A percentile compares a stretch with the other conserved stretches of the same genome.
phyloP scores from a whole-genome alignment of 2,888 invertebrate species.

The Hyppa rectilinea region DNA sequence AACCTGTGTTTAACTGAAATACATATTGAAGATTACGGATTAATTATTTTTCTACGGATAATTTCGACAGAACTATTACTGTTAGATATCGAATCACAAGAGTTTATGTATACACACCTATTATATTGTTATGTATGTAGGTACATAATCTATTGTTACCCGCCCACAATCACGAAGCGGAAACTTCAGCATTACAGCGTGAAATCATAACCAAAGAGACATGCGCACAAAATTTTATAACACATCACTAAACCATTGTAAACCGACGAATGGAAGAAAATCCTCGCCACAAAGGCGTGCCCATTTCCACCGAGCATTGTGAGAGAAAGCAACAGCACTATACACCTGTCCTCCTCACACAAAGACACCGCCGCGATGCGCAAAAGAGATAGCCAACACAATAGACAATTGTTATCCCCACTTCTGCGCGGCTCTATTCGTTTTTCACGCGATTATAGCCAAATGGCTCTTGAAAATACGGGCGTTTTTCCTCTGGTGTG shows the following conservation, averaged over 20 bases:
- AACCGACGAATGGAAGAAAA: conserved; percentile 85
- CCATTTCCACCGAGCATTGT: conserved; percentile 82
- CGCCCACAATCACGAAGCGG: conserved; percentile 50
- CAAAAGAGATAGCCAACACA: conserved; percentile 89
- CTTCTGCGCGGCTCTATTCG: conserved; percentile 82
- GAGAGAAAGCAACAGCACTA: conserved; percentile 74
- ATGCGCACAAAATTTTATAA: conserved; percentile 78
- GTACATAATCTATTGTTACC: conserved; percentile 26
- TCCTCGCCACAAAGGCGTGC: conserved; percentile 81
- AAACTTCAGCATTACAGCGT: conserved; percentile 48
- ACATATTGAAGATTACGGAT: not conserved
- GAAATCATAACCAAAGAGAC: conserved; percentile 65
- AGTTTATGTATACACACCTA: not conserved
- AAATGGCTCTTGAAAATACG: conserved; percentile 60
- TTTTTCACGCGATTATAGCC: conserved; percentile 72
- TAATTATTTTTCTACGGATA: not conserved
- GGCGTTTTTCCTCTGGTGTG: conserved; percentile 70
- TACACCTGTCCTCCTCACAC: conserved; percentile 77
- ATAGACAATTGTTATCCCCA: conserved; percentile 91
- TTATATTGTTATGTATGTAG: not conserved
- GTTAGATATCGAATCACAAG: no score
- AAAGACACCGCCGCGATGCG: conserved; percentile 80
- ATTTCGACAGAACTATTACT: no score
- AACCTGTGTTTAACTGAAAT: not conserved
- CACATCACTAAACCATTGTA: conserved; percentile 70